These are phyloP conservation scores for Origma solitaria DNA, from an alignment of 2,113 vertebrate species.

Conservation along the genomic window DNA sequence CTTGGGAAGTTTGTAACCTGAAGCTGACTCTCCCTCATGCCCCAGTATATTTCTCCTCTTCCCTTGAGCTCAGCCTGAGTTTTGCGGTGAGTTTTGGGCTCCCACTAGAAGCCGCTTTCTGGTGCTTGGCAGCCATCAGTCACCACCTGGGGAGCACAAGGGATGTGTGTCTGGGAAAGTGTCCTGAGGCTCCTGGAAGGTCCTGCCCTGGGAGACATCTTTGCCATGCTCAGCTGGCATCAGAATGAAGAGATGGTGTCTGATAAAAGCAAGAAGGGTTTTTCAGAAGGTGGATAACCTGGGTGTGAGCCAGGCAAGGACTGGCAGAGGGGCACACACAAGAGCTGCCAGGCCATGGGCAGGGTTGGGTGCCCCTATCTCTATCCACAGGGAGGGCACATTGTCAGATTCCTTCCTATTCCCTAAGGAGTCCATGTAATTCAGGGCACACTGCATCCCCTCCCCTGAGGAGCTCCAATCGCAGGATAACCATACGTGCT, in stretches of 20 bases:
- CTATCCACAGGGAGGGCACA: fast-evolving
- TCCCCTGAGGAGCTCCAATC: not conserved
- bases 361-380: not conserved
- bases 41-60: not conserved
- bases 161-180: not conserved
- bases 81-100: not conserved
- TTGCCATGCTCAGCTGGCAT: not conserved
- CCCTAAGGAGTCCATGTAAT: not conserved
- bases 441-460: not conserved
- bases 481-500: not conserved
- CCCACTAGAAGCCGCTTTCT: not conserved
- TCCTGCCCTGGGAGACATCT: not conserved
- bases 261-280: not conserved
- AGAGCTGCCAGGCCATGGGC: not conserved
- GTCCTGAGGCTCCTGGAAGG: not conserved
- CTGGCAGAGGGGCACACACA: not conserved
- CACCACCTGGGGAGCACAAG: not conserved
- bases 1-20: not conserved
- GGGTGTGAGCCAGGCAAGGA: not conserved
- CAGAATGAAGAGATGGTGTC: not conserved
- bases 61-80: not conserved
- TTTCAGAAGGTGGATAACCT: not conserved
- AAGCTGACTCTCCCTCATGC: not conserved
- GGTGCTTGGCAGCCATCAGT: not conserved
- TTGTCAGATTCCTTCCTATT: not conserved